Percentiles rank a stretch among this genome's conserved stretches.
These are phyloP conservation scores for Mallotus villosus DNA, from an alignment of 2,797 vertebrate genomes.

Conservation along the genomic window DNA sequence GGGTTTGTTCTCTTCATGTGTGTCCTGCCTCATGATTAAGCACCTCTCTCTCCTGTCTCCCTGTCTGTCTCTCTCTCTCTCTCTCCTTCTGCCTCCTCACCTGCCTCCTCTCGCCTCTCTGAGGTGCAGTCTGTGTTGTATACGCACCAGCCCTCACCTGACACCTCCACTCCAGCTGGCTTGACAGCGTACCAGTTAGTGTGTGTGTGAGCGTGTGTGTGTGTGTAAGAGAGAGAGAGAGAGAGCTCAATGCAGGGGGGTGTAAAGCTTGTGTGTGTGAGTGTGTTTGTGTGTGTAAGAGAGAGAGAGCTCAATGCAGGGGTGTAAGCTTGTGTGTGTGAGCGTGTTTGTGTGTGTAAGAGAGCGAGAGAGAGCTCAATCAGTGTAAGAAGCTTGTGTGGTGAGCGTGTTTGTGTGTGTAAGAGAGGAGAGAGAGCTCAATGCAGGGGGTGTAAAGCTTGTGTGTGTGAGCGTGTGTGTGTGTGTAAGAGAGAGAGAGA, in stretches of 20 bases:
- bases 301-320: constrained; percentile 22
- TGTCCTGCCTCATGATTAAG: background rate
- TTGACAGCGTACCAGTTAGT: constrained; percentile 14
- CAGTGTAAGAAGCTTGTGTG: background rate
- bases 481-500: constrained; percentile 30
- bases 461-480: constrained; percentile 21
- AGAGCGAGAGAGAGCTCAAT: constrained; percentile 29
- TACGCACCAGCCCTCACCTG: constrained; percentile 30
- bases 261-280: background rate
- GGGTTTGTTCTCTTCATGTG: constrained; percentile 25
- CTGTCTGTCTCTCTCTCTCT: background rate
- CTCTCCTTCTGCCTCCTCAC: background rate
- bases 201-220: constrained; percentile 21
- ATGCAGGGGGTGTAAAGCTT: background rate
- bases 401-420: constrained; percentile 21
- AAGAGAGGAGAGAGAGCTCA: constrained; percentile 31
- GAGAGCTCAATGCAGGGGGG: constrained; percentile 4
- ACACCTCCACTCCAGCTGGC: constrained; percentile 48
- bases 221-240: constrained; percentile 30
- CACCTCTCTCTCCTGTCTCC: background rate
- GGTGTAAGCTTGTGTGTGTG: background rate
- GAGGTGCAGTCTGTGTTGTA: background rate
- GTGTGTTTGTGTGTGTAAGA: constrained; percentile 30
- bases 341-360: constrained; percentile 27
- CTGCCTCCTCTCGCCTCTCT: too few species aligned